Evolutionary conservation across 2,888 invertebrate species (phyloP).

Genomic region (Drosophila maculinotata): DNA sequence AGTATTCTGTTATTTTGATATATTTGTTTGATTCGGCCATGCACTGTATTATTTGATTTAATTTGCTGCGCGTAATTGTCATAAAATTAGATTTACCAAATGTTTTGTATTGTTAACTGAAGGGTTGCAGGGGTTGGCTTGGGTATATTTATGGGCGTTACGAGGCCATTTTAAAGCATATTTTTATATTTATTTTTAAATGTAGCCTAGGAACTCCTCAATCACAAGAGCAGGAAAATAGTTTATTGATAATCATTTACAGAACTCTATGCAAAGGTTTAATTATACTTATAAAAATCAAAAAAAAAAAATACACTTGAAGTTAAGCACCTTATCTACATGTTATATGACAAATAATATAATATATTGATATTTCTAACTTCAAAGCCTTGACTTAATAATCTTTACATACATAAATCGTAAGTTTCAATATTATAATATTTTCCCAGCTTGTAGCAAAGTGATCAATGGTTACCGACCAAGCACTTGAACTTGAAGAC

Average conservation of each 20-base stretch:
- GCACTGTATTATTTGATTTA: conserved; percentile 64
- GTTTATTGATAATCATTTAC: too few relatives aligned
- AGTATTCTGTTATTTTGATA: conserved; percentile 70
- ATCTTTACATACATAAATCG: too few relatives aligned
- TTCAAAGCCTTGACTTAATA: too few relatives aligned
- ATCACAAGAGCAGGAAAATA: neutral
- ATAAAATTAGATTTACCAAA: conserved; percentile 58
- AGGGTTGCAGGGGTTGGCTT: neutral
- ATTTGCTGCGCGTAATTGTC: conserved; percentile 67
- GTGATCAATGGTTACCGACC: neutral
- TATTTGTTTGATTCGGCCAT: conserved; percentile 56
- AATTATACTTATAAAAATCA: too few relatives aligned
- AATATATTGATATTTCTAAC: too few relatives aligned
- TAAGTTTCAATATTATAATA: too few relatives aligned
- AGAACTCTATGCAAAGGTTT: neutral
- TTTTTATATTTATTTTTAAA: conserved; percentile 39
- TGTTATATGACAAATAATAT: too few relatives aligned
- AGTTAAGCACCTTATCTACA: too few relatives aligned
- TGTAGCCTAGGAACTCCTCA: neutral
- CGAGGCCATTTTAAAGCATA: neutral
- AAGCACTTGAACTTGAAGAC: neutral
- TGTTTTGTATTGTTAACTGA: conserved; percentile 12
- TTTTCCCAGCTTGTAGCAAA: too few relatives aligned
- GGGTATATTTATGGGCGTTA: neutral
- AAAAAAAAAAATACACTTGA: too few relatives aligned